phyloP scores from a whole-genome alignment of 2,888 invertebrate species.

The Pseudolycoriella hygida region DNA sequence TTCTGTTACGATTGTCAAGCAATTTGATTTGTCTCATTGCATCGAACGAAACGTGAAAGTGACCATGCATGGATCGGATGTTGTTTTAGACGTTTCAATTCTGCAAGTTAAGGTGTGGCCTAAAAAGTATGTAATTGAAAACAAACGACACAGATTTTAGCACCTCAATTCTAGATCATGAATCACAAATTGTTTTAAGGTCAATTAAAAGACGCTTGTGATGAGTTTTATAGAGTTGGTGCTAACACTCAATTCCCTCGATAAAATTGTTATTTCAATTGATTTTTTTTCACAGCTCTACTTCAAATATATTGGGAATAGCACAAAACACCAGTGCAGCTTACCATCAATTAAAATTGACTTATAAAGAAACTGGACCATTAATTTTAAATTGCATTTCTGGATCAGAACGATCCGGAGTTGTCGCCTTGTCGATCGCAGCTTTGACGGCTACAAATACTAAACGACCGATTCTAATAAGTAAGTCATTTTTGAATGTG shows the following conservation, averaged over 20 bases:
- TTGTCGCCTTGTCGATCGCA: conserved; percentile 24
- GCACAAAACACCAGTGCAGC: conserved; percentile 24
- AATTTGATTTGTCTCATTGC: conserved; percentile 23
- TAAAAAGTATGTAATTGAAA: conserved; percentile 19
- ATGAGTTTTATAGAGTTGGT: no score
- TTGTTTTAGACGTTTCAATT: conserved; percentile 23
- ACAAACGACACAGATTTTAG: background rate
- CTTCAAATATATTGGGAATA: conserved; percentile 24
- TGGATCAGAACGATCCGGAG: conserved; percentile 27
- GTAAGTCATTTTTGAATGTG: conserved; percentile 14
- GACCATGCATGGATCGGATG: conserved; percentile 26
- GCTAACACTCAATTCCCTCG: no score
- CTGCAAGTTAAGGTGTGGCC: conserved; percentile 28
- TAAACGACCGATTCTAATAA: conserved; percentile 25
- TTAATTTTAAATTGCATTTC: conserved; percentile 26
- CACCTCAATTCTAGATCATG: no score
- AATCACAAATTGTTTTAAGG: no score
- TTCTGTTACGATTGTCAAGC: conserved; percentile 21
- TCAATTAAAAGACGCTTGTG: no score
- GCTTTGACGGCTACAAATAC: conserved; percentile 24
- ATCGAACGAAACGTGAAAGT: conserved; percentile 23
- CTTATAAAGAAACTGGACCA: conserved; percentile 21
- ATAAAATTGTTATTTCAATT: no score
- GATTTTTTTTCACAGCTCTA: conserved; percentile 16
- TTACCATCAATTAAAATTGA: conserved; percentile 17